phyloP scores from a whole-genome alignment of 1,140 invertebrate genomes.

The Calliphora vicina region DNA sequence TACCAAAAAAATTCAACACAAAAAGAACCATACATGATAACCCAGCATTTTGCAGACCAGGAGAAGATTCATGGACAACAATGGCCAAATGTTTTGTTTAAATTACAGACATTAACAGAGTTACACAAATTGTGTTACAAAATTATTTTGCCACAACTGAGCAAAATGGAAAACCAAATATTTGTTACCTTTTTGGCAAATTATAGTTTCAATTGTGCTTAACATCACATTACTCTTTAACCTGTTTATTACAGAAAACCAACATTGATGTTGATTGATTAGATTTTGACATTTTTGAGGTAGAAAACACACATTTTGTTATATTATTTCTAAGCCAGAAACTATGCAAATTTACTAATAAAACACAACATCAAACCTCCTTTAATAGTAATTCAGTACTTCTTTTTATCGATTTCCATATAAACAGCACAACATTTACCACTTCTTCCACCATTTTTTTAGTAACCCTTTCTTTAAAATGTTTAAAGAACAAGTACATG shows the following conservation, averaged over 20 bases:
- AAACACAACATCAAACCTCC: no score
- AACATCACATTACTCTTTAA: neutral
- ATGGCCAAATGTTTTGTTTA: neutral
- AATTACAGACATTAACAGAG: neutral
- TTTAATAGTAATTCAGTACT: no score
- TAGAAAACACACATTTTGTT: neutral
- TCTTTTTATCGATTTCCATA: no score
- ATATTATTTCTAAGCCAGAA: no score
- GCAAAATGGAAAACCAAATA: no score
- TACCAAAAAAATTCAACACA: neutral
- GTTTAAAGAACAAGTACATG: neutral
- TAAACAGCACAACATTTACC: no score
- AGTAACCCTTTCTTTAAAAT: neutral
- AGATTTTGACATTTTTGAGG: neutral
- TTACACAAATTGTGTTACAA: neutral
- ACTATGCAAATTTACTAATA: no score
- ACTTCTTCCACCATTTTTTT: neutral
- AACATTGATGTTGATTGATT: neutral
- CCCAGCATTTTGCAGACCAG: neutral
- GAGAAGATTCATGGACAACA: neutral
- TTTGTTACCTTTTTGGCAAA: no score
- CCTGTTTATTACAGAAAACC: no score
- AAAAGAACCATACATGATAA: neutral
- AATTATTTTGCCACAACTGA: no score
- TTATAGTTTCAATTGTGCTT: neutral